Percentiles rank a stretch among this genome's conserved stretches.
Evolutionary conservation across 2,797 vertebrate genomes (phyloP).

Genomic region (Synanceia verrucosa): DNA sequence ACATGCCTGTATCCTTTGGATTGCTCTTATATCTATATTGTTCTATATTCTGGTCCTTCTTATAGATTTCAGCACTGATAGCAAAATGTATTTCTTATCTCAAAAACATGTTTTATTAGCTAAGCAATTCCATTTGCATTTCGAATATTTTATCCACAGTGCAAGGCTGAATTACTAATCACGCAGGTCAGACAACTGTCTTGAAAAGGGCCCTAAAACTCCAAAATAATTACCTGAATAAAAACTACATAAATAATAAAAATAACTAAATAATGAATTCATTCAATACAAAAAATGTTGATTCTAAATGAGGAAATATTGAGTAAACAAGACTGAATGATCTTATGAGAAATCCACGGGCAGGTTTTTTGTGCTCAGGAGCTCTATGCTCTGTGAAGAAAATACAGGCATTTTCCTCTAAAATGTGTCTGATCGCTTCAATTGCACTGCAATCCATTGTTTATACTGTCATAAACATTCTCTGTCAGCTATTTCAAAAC

Average conservation of each 20-base stretch:
- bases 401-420: background rate
- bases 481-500: constrained; percentile 53
- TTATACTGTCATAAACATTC: constrained; percentile 39
- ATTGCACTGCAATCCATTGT: constrained; percentile 20
- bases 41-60: background rate
- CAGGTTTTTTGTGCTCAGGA: background rate
- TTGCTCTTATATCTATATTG: background rate
- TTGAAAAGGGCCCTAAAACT: background rate
- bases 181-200: background rate
- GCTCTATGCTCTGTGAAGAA: background rate
- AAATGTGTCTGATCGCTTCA: constrained; percentile 23
- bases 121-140: background rate
- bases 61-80: background rate
- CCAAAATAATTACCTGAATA: too few relatives aligned
- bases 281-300: too few relatives aligned
- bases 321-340: background rate
- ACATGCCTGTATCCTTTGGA: background rate
- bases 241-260: too few relatives aligned
- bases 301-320: background rate
- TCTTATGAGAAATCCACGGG: accelerated
- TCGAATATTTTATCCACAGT: too few relatives aligned
- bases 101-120: background rate
- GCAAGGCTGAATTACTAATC: constrained; percentile 4
- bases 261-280: too few relatives aligned
- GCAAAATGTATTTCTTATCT: background rate